phyloP scores from a whole-genome alignment of 2,797 vertebrate species.

The Perodicticus potto region DNA sequence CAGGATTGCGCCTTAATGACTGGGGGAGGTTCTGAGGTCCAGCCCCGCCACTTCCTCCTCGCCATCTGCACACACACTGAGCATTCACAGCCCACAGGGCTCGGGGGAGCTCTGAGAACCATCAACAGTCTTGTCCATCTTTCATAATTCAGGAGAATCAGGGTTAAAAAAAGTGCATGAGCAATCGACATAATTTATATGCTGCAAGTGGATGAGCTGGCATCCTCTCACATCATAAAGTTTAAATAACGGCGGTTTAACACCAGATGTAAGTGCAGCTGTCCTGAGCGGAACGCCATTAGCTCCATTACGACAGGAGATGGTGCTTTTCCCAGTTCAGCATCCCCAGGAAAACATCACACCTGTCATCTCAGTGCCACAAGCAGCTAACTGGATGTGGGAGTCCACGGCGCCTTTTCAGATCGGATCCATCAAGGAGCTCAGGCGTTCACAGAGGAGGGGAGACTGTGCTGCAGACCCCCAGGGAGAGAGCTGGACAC shows the following conservation, averaged over 20 bases:
- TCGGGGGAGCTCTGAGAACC: slow-evolving; percentile 93
- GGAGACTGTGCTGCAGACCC: rapidly evolving
- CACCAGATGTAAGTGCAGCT: slow-evolving; percentile 87
- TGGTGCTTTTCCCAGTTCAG: slow-evolving; percentile 76
- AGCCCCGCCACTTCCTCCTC: slow-evolving; percentile 55
- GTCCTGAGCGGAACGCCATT: slow-evolving; percentile 89
- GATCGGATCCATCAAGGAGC: slow-evolving; percentile 53
- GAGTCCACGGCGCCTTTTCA: slow-evolving; percentile 74
- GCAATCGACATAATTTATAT: slow-evolving; percentile 90
- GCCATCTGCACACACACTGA: slow-evolving; percentile 86
- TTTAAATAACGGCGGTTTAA: slow-evolving; percentile 92
- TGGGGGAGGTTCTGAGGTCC: not conserved
- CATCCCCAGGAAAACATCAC: slow-evolving; percentile 79
- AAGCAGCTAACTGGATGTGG: slow-evolving; percentile 67
- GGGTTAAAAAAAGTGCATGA: slow-evolving; percentile 95
- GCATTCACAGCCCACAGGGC: slow-evolving; percentile 85
- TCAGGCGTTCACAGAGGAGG: not conserved
- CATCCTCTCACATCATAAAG: slow-evolving; percentile 91
- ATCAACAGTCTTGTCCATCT: slow-evolving; percentile 91
- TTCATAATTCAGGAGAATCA: slow-evolving; percentile 95
- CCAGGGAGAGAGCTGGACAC: rapidly evolving
- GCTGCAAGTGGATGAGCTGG: slow-evolving; percentile 85
- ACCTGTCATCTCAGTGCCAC: slow-evolving; percentile 81
- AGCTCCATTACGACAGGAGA: slow-evolving; percentile 91
- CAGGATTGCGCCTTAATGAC: not conserved